Evolutionary conservation across 1,140 invertebrate species (phyloP).

Genomic region (Brachystomella parvula): DNA sequence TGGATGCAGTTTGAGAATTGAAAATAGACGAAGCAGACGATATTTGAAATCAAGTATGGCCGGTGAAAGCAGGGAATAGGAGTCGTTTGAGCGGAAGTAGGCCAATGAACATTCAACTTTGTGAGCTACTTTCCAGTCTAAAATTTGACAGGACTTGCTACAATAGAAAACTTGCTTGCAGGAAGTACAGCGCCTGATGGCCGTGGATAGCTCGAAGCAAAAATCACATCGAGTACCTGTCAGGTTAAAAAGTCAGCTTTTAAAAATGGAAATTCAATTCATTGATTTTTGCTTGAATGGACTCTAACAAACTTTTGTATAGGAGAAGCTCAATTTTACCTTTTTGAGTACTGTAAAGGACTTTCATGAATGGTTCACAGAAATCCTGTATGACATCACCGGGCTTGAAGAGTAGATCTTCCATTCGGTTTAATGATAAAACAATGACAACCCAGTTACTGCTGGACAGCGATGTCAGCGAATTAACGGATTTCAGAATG

Average conservation of each 20-base stretch:
- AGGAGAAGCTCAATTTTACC: neutral
- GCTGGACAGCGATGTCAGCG: no score
- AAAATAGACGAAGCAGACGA: neutral
- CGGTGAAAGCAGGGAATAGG: neutral
- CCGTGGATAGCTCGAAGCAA: neutral
- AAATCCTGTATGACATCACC: slow-evolving; percentile 8
- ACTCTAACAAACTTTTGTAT: neutral
- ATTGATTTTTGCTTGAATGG: neutral
- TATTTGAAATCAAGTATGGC: neutral
- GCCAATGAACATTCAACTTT: slow-evolving; percentile 4
- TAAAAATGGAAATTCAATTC: neutral
- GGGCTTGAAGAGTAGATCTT: neutral
- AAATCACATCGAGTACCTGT: neutral
- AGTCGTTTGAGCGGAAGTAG: neutral
- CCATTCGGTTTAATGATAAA: no score
- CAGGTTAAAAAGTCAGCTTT: neutral
- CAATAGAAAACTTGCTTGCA: neutral
- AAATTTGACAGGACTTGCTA: neutral
- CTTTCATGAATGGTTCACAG: slow-evolving; percentile 11
- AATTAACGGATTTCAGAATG: no score
- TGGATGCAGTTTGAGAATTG: neutral
- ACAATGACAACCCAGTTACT: no score
- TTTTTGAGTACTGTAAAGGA: neutral
- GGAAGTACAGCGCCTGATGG: neutral
- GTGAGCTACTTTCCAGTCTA: slow-evolving; percentile 3